Conservation (phyloP, 2,797 vertebrate species). For the Acanthiza pusilla region DNA sequence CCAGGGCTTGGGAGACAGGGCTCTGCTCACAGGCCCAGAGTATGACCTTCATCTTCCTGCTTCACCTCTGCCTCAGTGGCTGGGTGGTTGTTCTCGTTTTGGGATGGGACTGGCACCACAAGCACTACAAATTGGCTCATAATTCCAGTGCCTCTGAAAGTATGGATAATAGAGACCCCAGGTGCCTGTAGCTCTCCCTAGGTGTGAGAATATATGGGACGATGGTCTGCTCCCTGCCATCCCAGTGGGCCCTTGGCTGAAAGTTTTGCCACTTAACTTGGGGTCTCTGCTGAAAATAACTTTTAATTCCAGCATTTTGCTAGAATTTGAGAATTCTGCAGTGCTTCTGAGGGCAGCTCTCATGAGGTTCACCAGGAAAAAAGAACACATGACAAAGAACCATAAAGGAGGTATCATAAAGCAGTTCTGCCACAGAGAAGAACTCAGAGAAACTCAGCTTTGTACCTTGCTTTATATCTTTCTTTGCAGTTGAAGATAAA, state of each 20-base stretch:
- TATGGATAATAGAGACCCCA: not conserved
- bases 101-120: not conserved
- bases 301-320: not conserved
- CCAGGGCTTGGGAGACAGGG: not conserved
- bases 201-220: not conserved
- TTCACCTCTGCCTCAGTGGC: not conserved
- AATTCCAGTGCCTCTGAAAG: not conserved
- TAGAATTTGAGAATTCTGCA: not conserved
- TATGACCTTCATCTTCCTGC: not conserved
- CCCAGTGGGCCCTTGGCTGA: not conserved
- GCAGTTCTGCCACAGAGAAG: not conserved
- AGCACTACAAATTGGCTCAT: not conserved
- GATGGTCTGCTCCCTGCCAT: not conserved
- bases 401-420: not conserved
- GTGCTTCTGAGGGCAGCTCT: not conserved
- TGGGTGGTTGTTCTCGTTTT: not conserved
- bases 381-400: not conserved
- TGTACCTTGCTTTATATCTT: not conserved
- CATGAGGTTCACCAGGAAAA: not conserved
- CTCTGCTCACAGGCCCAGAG: not conserved
- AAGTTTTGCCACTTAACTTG: not conserved
- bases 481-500: conserved; percentile 44
- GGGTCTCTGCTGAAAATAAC: not conserved
- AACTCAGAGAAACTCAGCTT: not conserved
- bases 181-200: not conserved